Evolutionary conservation across 2,797 vertebrate genomes (phyloP).

Genomic region (Bradypodion ventrale): DNA sequence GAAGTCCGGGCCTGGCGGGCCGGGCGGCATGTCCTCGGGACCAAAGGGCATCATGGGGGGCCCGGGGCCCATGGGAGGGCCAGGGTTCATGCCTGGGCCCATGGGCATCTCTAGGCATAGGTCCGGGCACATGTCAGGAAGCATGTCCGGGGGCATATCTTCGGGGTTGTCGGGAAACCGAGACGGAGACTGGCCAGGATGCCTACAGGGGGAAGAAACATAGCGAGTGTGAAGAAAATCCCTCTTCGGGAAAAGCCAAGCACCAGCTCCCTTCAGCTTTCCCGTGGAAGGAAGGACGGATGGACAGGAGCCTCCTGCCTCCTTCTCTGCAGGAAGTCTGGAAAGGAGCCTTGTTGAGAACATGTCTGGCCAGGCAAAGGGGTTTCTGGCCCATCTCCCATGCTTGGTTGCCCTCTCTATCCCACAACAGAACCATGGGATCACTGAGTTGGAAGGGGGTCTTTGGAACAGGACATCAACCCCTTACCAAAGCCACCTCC

Average conservation of each 20-base stretch:
- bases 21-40: slow-evolving; percentile 82
- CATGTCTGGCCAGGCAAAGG: too few species aligned
- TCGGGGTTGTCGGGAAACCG: slow-evolving; percentile 73
- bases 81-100: slow-evolving; percentile 84
- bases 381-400: background rate
- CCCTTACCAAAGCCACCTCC: too few species aligned
- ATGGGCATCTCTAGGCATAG: slow-evolving; percentile 78
- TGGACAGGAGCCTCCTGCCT: background rate
- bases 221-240: rapidly evolving
- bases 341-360: too few species aligned
- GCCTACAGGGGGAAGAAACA: slow-evolving; percentile 50
- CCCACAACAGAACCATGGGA: too few species aligned
- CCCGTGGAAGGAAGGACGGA: too few species aligned
- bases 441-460: too few species aligned
- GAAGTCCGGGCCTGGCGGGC: slow-evolving; percentile 81
- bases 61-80: slow-evolving; percentile 81
- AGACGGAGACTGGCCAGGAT: slow-evolving; percentile 65
- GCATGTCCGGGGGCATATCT: slow-evolving; percentile 69
- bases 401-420: too few species aligned
- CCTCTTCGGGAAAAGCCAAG: background rate
- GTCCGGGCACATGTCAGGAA: slow-evolving; percentile 70
- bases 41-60: slow-evolving; percentile 87
- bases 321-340: background rate
- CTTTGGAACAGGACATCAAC: too few species aligned
- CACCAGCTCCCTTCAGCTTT: background rate